Evolutionary conservation across 2,888 invertebrate species (phyloP).

Genomic region (Mechanitis messenoides): DNA sequence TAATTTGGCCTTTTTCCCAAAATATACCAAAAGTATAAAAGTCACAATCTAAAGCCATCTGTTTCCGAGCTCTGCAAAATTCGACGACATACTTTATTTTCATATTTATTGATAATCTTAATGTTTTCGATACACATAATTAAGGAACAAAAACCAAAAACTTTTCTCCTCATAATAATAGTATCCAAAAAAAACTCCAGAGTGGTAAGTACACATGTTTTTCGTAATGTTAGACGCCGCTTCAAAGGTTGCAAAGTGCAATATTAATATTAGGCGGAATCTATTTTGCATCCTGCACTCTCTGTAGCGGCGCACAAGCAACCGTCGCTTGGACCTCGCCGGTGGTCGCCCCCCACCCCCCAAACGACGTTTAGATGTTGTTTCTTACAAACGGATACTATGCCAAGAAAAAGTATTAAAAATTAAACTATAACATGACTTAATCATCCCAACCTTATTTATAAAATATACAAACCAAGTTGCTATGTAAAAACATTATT

Average conservation of each 20-base stretch:
- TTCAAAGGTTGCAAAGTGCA: slow-evolving; percentile 71
- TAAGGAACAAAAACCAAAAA: slow-evolving; percentile 77
- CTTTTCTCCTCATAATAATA: slow-evolving; percentile 64
- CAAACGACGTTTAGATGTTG: slow-evolving; percentile 54
- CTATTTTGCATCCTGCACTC: slow-evolving; percentile 67
- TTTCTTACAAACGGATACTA: slow-evolving; percentile 63
- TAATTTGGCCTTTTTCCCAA: slow-evolving; percentile 49
- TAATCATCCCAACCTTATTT: slow-evolving; percentile 68
- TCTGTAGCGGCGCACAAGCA: slow-evolving; percentile 56
- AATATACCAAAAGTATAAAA: slow-evolving; percentile 65
- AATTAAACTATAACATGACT: slow-evolving; percentile 74
- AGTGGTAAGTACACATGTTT: slow-evolving; percentile 64
- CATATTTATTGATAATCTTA: slow-evolving; percentile 72
- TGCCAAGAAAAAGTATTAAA: slow-evolving; percentile 66
- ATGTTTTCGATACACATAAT: slow-evolving; percentile 69
- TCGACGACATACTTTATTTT: slow-evolving; percentile 63
- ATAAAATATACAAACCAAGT: slow-evolving; percentile 68
- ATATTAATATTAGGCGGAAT: slow-evolving; percentile 75
- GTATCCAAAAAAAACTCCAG: slow-evolving; percentile 54
- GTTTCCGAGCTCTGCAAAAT: slow-evolving; percentile 53
- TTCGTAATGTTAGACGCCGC: slow-evolving; percentile 54
- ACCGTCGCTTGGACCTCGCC: slow-evolving; percentile 34
- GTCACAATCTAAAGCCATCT: slow-evolving; percentile 61
- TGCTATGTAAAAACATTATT: slow-evolving; percentile 50
- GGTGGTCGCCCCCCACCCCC: slow-evolving; percentile 30